Conservation (phyloP, 1,140 invertebrate genomes). For the Cepaea nemoralis region DNA sequence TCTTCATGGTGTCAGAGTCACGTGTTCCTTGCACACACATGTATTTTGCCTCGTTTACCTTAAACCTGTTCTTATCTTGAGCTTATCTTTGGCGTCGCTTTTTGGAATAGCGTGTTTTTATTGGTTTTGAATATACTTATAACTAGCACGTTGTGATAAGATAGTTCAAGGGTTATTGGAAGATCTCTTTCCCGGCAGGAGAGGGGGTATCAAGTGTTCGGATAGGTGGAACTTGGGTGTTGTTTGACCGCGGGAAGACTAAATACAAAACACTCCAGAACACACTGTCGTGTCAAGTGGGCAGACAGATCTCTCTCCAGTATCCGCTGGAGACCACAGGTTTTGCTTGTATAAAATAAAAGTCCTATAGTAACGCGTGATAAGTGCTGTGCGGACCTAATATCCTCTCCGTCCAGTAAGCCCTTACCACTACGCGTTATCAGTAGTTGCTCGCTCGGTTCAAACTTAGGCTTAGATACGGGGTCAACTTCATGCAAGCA, state of each 20-base stretch:
- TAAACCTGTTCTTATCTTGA: background rate
- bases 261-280: background rate
- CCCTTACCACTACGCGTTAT: background rate
- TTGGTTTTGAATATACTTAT: background rate
- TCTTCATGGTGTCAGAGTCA: background rate
- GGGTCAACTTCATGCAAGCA: background rate
- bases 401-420: background rate
- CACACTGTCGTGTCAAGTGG: background rate
- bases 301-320: background rate
- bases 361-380: background rate
- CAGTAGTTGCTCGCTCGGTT: background rate
- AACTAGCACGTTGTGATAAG: background rate
- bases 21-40: background rate
- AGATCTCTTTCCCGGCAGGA: constrained; percentile 2
- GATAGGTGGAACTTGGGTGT: background rate
- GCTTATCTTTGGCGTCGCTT: background rate
- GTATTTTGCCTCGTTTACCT: background rate
- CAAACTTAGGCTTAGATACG: background rate
- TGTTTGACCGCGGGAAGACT: background rate
- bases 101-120: background rate
- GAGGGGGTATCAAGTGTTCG: background rate
- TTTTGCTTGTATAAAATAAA: background rate
- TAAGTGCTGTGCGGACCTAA: background rate
- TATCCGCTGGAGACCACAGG: background rate
- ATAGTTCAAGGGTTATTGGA: background rate